phyloP scores from a whole-genome alignment of 2,113 vertebrate species.

The Jacana jacana region DNA sequence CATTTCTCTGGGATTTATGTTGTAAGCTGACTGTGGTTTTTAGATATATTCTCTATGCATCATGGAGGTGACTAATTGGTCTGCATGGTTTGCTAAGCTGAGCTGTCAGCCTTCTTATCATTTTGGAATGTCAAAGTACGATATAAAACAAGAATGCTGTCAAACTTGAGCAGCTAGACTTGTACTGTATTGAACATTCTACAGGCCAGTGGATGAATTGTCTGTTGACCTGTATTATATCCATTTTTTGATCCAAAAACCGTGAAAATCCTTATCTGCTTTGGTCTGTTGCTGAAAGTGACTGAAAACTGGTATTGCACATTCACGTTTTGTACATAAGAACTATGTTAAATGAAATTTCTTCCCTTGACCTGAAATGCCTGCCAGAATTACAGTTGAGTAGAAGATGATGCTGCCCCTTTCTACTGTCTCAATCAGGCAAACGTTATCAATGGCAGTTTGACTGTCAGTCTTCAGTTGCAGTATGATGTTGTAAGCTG shows the following conservation, averaged over 20 bases:
- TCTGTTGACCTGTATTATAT: conserved; percentile 18
- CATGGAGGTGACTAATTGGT: conserved; percentile 8
- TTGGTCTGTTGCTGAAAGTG: background rate
- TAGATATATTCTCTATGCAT: conserved; percentile 20
- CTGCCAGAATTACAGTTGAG: background rate
- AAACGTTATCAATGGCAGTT: background rate
- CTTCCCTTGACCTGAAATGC: background rate
- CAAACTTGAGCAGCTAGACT: conserved; percentile 32
- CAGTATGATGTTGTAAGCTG: background rate
- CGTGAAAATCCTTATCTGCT: conserved; percentile 16
- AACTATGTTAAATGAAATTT: background rate
- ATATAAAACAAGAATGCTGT: conserved; percentile 61
- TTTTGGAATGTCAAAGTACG: conserved; percentile 22
- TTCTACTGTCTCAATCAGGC: background rate
- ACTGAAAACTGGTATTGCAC: background rate
- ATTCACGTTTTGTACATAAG: background rate
- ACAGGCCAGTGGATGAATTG: background rate
- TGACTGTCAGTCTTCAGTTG: background rate
- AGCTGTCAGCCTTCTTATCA: conserved; percentile 31
- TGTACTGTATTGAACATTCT: background rate
- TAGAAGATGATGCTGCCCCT: background rate
- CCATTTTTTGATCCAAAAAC: conserved; percentile 5
- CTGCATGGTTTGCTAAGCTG: conserved; percentile 24
- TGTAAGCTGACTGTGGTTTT: background rate
- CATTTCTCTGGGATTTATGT: background rate